A percentile compares a stretch with the other conserved stretches of the same genome.
phyloP scores from a whole-genome alignment of 2,797 vertebrate genomes.

The Tangara arthus region DNA sequence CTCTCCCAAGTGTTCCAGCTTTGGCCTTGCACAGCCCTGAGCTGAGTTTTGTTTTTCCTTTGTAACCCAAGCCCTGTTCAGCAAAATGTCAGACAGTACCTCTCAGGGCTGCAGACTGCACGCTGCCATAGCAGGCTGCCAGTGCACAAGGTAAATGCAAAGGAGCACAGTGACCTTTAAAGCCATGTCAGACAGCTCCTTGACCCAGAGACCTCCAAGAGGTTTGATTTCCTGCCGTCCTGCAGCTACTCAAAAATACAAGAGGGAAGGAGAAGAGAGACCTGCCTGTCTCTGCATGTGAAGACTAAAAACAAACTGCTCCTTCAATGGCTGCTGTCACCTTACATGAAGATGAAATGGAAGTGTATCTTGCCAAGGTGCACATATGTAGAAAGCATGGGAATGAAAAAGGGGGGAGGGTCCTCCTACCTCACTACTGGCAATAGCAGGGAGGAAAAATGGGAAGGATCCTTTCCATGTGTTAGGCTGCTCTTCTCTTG shows the following conservation, averaged over 20 bases:
- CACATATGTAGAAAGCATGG: neutral
- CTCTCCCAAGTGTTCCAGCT: neutral
- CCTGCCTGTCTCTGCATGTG: neutral
- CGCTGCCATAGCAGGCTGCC: neutral
- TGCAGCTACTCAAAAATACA: neutral
- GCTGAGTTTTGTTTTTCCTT: slow-evolving; percentile 27
- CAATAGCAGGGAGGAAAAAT: neutral
- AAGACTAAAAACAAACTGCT: neutral
- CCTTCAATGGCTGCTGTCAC: slow-evolving; percentile 63
- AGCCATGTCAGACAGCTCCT: slow-evolving; percentile 59
- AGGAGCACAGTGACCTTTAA: slow-evolving; percentile 72
- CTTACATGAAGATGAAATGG: neutral
- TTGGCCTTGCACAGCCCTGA: neutral
- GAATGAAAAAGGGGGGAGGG: neutral
- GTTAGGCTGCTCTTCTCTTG: neutral
- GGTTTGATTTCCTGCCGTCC: neutral
- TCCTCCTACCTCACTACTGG: neutral
- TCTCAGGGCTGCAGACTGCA: slow-evolving; percentile 53
- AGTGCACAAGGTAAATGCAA: slow-evolving; percentile 24
- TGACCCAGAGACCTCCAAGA: slow-evolving; percentile 68
- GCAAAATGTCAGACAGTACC: slow-evolving; percentile 62
- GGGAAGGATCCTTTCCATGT: neutral
- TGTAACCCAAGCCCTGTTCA: slow-evolving; percentile 5
- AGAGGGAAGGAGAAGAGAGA: neutral
- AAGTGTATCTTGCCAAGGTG: neutral